Evolutionary conservation across 2,113 vertebrate genomes (phyloP), one percentile per base, ranked within the genome.

Genomic region (Pollachius pollachius): DNA sequence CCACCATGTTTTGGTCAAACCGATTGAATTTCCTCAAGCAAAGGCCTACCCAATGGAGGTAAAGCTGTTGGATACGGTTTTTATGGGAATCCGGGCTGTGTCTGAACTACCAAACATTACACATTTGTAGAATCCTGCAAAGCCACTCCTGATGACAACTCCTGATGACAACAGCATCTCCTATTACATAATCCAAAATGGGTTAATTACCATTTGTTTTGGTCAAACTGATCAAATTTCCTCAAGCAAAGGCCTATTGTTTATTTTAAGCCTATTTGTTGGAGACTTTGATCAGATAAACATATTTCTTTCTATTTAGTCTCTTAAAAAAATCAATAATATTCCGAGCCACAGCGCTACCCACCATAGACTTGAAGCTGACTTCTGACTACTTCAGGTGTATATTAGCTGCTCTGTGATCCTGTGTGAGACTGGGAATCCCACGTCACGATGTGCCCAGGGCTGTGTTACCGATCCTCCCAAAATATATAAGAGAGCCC

Each of bases 121-220:
- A 0, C 0, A 92, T 72, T 92, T 73, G 87, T 93, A 0, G 90
- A 92, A 19, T 92, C 91, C 0, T 93, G 92, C 82, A 92, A 73
- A 82, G 91, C 86, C 9, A 93, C 90, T n/a, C 90, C 91, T 0
- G 83, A 89, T 2, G 80, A 84, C 57, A 79, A 91, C 80, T 82
- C 89, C n/a, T n/a, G n/a, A n/a, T 0, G 70, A 80, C 0, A 89
- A 88, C 77, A 1, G n/a, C 13, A 4, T 85, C n/a, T 84, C 4
- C 61, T 93, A 93, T 15, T 64, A 86, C 75, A 66, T 93, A 64
- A 84, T 92, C 71, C 73, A 78, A 23, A 77, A 92, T 11, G 91
- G 90, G 91, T 91, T 25, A 85, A 48, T 9, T 9, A 48, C 41
- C 41, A 48, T 23, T 23, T 48, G 41, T 48, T 48, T 68, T 41